Evolutionary conservation across 2,113 vertebrate genomes (phyloP).

Genomic region (Mystacornis crossleyi): DNA sequence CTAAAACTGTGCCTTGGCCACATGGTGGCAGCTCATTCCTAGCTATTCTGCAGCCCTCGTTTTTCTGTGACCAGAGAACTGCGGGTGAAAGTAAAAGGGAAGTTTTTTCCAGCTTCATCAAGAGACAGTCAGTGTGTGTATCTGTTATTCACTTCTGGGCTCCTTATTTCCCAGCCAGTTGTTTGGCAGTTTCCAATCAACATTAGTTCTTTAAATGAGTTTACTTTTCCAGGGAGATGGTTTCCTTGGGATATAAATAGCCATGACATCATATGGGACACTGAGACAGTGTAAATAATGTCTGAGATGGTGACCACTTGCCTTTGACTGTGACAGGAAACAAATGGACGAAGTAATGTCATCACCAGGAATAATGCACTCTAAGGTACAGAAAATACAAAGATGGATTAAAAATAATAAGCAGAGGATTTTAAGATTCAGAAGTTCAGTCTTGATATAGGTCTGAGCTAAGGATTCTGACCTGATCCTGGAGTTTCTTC

Average conservation of each 20-base stretch:
- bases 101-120: not conserved
- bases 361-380: not conserved
- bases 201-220: not conserved
- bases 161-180: not conserved
- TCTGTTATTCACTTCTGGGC: not conserved
- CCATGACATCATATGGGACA: not conserved
- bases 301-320: not conserved
- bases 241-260: not conserved
- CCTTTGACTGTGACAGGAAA: not conserved
- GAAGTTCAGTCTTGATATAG: not conserved
- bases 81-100: not conserved
- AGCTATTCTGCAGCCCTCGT: slow-evolving; percentile 23
- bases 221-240: not conserved
- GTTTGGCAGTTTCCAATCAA: not conserved
- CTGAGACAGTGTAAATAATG: not conserved
- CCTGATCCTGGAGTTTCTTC: not conserved
- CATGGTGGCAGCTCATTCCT: slow-evolving; percentile 67
- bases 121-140: not conserved
- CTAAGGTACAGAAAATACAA: not conserved
- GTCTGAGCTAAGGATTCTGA: not conserved
- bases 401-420: not conserved
- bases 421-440: not conserved
- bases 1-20: slow-evolving; percentile 16
- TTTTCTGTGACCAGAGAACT: not conserved
- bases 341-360: not conserved